These are phyloP conservation scores for Gallinago media DNA, from an alignment of 2,113 vertebrate species.

Conservation along the genomic window DNA sequence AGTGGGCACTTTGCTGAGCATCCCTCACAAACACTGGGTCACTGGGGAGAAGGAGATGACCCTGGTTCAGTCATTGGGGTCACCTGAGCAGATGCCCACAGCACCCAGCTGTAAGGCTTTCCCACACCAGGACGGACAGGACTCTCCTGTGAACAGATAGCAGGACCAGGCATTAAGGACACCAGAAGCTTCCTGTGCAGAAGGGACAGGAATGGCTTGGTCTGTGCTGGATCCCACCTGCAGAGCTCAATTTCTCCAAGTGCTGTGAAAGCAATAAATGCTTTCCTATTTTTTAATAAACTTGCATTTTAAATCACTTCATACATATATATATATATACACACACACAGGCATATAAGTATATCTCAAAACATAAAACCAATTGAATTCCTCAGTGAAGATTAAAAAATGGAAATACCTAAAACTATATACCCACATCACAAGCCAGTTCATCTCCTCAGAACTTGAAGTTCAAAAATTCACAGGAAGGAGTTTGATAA, in stretches of 20 bases:
- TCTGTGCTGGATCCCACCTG: background rate
- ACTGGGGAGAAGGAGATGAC: background rate
- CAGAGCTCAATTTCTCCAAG: background rate
- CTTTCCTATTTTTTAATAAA: background rate
- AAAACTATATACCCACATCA: background rate
- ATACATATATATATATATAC: background rate
- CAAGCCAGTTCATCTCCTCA: conserved; percentile 30
- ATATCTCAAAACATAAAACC: conserved; percentile 1
- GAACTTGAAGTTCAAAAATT: conserved; percentile 26
- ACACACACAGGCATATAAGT: too few species aligned
- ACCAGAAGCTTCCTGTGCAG: rapidly evolving
- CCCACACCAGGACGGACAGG: background rate
- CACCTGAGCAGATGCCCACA: background rate
- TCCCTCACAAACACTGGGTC: background rate
- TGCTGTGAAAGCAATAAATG: background rate
- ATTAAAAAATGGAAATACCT: conserved; percentile 9
- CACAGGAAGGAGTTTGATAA: background rate
- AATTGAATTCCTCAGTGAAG: conserved; percentile 11
- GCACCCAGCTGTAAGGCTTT: background rate
- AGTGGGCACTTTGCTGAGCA: rapidly evolving
- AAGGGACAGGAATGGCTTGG: background rate
- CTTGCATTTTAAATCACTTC: background rate
- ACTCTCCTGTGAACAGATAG: background rate
- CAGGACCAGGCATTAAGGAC: rapidly evolving
- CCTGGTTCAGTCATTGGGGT: background rate